phyloP scores from a whole-genome alignment of 2,888 invertebrate species.

The Amblyjoppa fuscipennis region DNA sequence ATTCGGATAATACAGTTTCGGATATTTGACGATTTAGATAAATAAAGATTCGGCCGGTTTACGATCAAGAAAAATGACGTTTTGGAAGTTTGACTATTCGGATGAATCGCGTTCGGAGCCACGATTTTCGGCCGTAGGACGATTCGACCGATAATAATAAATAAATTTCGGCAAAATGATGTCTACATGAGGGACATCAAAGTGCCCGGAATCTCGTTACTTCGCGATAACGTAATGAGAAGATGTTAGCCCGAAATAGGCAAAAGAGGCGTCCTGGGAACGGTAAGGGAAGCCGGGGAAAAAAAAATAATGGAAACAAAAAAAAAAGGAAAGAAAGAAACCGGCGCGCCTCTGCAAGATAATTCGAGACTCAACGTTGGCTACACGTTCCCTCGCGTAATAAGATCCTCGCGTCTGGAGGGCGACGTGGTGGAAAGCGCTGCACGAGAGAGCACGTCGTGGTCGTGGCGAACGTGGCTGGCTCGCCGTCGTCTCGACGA shows the following conservation, averaged over 20 bases:
- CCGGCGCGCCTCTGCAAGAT: conserved; percentile 58
- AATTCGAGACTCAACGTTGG: conserved; percentile 76
- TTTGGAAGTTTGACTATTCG: too few relatives aligned
- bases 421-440: conserved; percentile 62
- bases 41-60: too few relatives aligned
- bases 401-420: conserved; percentile 73
- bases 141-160: not conserved
- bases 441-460: conserved; percentile 63
- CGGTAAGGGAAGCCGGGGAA: conserved; percentile 12
- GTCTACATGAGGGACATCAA: not conserved
- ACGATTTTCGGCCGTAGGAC: not conserved
- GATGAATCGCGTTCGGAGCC: too few relatives aligned
- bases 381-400: conserved; percentile 73
- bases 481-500: conserved; percentile 46
- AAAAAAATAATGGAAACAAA: conserved; percentile 31
- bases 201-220: conserved; percentile 5
- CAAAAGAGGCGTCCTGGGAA: conserved; percentile 47
- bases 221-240: conserved; percentile 34
- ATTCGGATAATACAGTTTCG: too few relatives aligned
- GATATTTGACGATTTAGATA: too few relatives aligned
- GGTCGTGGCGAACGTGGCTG: conserved; percentile 60
- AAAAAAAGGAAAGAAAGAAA: conserved; percentile 26
- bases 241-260: conserved; percentile 29
- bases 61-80: not conserved
- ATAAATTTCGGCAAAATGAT: not conserved